Conservation (phyloP, 1,140 invertebrate genomes). For the Panulirus ornatus region DNA sequence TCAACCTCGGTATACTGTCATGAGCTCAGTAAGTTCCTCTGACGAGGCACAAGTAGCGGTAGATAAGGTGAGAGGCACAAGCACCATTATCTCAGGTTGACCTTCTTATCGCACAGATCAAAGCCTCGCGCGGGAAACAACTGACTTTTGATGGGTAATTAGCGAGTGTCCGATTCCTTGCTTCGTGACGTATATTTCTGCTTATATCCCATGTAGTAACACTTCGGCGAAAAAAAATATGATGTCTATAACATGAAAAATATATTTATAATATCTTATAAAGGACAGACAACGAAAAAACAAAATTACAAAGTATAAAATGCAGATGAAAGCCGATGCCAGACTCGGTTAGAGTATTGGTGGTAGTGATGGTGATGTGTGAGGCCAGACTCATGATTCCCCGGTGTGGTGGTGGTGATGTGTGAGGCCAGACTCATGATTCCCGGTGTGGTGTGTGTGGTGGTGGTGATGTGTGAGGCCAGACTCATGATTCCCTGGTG, state of each 20-base stretch:
- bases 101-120: conserved; percentile 28
- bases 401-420: neutral
- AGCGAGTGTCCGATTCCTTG: conserved; percentile 33
- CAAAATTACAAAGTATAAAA: no score
- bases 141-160: conserved; percentile 43
- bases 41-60: neutral
- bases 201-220: neutral
- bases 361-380: neutral
- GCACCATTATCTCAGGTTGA: neutral
- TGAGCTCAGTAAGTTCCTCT: neutral
- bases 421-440: no score
- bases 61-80: conserved; percentile 30
- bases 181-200: neutral
- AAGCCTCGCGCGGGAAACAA: conserved; percentile 17
- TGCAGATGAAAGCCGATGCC: neutral
- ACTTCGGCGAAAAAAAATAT: neutral
- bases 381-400: no score
- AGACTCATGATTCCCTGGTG: no score
- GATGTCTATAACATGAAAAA: no score
- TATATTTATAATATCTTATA: no score
- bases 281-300: no score
- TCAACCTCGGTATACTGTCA: neutral
- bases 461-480: no score
- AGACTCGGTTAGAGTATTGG: neutral
- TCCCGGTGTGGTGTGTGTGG: no score